A percentile compares a stretch with the other conserved stretches of the same genome.
phyloP scores from a whole-genome alignment of 2,888 invertebrate species.

The Sarcophaga carnaria region DNA sequence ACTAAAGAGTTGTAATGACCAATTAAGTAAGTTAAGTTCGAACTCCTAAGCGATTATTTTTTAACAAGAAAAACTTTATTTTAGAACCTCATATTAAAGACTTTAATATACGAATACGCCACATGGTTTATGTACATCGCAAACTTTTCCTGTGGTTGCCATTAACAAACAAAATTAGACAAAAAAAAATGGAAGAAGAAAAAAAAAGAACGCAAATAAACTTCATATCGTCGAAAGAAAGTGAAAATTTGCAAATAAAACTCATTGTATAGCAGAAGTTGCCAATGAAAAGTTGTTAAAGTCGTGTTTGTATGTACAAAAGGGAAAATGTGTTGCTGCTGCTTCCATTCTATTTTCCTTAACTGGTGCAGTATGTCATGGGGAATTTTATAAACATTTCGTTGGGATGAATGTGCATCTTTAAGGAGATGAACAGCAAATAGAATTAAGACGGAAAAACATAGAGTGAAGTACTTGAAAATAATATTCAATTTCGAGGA shows the following conservation, averaged over 20 bases:
- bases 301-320: constrained; percentile 19
- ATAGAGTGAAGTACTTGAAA: too few species aligned
- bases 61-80: too few species aligned
- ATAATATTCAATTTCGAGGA: too few species aligned
- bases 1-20: too few species aligned
- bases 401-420: constrained; percentile 35
- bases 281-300: constrained; percentile 48
- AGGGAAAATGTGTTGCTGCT: constrained; percentile 14
- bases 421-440: constrained; percentile 32
- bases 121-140: too few species aligned
- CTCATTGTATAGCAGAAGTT: constrained; percentile 50
- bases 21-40: too few species aligned
- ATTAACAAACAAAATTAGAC: constrained; percentile 11
- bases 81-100: too few species aligned
- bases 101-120: too few species aligned
- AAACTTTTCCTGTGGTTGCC: too few species aligned
- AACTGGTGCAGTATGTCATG: constrained; percentile 63
- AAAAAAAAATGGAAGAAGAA: constrained; percentile 18
- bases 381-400: constrained; percentile 40
- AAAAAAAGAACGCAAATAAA: too few species aligned
- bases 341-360: constrained; percentile 47
- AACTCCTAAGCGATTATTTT: too few species aligned
- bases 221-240: constrained; percentile 39
- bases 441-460: neutral
- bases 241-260: constrained; percentile 53